Conservation (phyloP, 2,888 invertebrate species). For the Calameuta filiformis region DNA sequence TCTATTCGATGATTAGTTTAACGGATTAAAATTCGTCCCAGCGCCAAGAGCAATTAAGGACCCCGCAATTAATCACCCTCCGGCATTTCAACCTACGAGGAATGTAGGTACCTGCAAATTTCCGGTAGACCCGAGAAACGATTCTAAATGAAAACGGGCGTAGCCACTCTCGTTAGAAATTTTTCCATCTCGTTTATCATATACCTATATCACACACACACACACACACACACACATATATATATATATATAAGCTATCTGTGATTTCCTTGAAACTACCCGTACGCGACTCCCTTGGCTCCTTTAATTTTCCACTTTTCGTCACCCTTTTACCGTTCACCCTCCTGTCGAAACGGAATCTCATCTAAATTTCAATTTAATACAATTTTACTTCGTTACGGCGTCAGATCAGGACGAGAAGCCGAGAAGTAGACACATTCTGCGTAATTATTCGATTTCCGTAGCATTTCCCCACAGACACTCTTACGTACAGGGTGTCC, state of each 20-base stretch:
- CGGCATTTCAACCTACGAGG: constrained; percentile 48
- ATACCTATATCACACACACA: neutral
- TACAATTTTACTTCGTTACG: neutral
- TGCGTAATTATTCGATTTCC: constrained; percentile 1
- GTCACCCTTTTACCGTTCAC: constrained; percentile 2
- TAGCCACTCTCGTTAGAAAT: constrained; percentile 22
- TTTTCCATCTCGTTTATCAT: constrained; percentile 11
- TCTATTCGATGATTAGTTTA: neutral
- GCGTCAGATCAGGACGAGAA: neutral
- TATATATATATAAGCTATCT: neutral
- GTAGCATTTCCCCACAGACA: neutral
- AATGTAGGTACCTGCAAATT: constrained; percentile 60
- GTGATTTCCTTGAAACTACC: neutral
- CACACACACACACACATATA: no score
- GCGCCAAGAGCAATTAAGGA: constrained; percentile 34
- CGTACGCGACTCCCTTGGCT: neutral
- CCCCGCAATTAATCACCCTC: constrained; percentile 20
- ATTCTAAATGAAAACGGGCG: neutral
- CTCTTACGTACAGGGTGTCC: neutral
- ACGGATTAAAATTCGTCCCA: constrained; percentile 3
- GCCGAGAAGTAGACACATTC: neutral
- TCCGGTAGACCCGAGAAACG: constrained; percentile 42
- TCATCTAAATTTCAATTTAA: neutral
- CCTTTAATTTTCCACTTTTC: neutral
- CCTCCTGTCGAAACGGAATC: neutral